Evolutionary conservation across 1,140 invertebrate genomes (phyloP).

Genomic region (Drosophila triauraria): DNA sequence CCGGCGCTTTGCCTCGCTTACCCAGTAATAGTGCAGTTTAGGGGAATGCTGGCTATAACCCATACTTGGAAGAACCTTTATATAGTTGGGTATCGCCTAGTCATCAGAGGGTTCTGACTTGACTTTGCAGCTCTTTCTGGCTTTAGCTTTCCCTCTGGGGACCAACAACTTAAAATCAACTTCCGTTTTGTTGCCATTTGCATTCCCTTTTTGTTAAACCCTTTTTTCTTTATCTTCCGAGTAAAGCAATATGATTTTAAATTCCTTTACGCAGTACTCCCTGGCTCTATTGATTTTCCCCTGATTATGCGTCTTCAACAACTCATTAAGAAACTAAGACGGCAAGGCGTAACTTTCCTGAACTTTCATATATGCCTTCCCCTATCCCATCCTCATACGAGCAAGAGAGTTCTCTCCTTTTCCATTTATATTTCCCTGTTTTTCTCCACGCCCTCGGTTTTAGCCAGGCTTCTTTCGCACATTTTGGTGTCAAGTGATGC

Average conservation of each 20-base stretch:
- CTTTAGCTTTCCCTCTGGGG: slow-evolving; percentile 9
- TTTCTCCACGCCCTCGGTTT: slow-evolving; percentile 1
- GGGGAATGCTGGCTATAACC: not conserved
- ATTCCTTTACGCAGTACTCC: slow-evolving; percentile 17
- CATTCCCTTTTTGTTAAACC: not conserved
- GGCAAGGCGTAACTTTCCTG: slow-evolving; percentile 12
- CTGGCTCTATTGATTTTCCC: slow-evolving; percentile 37
- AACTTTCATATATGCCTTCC: not conserved
- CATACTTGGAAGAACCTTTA: no score
- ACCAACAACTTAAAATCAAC: slow-evolving; percentile 42
- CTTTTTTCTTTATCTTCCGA: not conserved
- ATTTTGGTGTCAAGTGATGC: slow-evolving; percentile 82
- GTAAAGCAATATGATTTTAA: slow-evolving; percentile 11
- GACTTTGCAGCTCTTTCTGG: not conserved
- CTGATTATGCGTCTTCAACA: not conserved
- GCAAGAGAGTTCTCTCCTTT: no score
- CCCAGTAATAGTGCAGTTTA: not conserved
- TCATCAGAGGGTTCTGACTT: not conserved
- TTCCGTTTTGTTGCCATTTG: slow-evolving; percentile 44
- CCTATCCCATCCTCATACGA: no score
- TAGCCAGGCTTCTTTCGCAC: slow-evolving; percentile 35
- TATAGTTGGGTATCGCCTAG: not conserved
- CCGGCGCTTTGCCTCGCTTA: not conserved
- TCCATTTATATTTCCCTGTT: slow-evolving; percentile 1
- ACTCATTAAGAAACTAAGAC: slow-evolving; percentile 46